A percentile compares a stretch with the other conserved stretches of the same genome.
These are phyloP conservation scores for Crossaster papposus DNA, from an alignment of 53 echinoderm and acorn worm genomes.

Conservation along the genomic window DNA sequence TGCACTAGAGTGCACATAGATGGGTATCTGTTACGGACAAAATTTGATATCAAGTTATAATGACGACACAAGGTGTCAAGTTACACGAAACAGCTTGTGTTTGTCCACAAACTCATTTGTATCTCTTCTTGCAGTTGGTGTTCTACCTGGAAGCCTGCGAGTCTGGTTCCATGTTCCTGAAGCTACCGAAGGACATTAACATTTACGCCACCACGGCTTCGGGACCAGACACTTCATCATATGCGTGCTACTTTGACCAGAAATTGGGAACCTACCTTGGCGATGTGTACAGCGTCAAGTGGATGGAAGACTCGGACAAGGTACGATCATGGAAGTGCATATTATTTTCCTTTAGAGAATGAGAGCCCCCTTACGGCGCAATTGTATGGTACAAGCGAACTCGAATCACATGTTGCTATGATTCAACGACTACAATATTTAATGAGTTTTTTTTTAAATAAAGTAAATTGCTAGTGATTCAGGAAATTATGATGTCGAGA, in stretches of 20 bases:
- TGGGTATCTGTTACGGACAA: too few species aligned
- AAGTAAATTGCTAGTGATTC: too few species aligned
- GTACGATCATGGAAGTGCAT: conserved; percentile 30
- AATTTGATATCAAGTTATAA: too few species aligned
- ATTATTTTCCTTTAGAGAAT: neutral
- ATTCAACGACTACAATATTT: too few species aligned
- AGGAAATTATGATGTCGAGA: too few species aligned
- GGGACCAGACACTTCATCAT: conserved; percentile 87
- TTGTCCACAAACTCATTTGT: too few species aligned
- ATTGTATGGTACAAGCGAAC: neutral
- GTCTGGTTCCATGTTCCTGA: conserved; percentile 92
- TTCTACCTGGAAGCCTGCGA: conserved; percentile 97
- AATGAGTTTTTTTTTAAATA: too few species aligned
- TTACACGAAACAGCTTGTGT: too few species aligned
- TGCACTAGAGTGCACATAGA: too few species aligned
- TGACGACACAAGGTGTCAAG: too few species aligned
- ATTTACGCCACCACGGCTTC: conserved; percentile 91
- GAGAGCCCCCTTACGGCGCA: neutral
- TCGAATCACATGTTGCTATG: too few species aligned
- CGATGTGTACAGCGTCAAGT: conserved; percentile 93
- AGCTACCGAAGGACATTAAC: conserved; percentile 46
- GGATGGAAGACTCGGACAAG: conserved; percentile 97
- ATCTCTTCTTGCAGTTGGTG: conserved; percentile 69
- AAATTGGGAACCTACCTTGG: conserved; percentile 81
- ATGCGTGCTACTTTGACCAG: conserved; percentile 84